Evolutionary conservation across 2,888 invertebrate genomes (phyloP).

Genomic region (Teleiodes luculella): DNA sequence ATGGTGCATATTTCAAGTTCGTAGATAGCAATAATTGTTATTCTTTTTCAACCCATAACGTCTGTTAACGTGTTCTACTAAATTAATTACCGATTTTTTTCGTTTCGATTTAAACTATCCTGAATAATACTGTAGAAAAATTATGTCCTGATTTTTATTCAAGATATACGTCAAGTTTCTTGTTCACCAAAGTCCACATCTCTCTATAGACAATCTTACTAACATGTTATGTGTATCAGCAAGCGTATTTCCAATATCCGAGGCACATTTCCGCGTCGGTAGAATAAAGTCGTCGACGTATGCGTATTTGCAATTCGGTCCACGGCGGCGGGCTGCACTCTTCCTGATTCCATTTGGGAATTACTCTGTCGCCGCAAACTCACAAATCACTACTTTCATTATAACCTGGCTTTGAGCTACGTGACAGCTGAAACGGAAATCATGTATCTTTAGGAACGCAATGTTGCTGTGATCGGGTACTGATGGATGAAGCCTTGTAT

Average conservation of each 20-base stretch:
- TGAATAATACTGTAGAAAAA: too few species aligned
- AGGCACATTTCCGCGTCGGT: conserved; percentile 15
- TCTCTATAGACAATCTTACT: not conserved
- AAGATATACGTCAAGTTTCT: too few species aligned
- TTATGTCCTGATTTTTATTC: too few species aligned
- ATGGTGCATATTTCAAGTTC: too few species aligned
- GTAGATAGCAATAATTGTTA: too few species aligned
- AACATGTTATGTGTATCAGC: not conserved
- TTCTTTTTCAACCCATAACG: too few species aligned
- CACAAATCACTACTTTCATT: conserved; percentile 75
- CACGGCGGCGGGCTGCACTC: conserved; percentile 66
- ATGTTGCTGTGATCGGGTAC: not conserved
- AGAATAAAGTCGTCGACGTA: conserved; percentile 65
- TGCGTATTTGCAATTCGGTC: conserved; percentile 71
- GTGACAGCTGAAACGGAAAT: not conserved
- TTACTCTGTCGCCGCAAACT: conserved; percentile 67
- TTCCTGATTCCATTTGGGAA: conserved; percentile 77
- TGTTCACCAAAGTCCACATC: too few species aligned
- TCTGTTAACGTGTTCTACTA: too few species aligned
- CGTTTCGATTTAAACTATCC: too few species aligned
- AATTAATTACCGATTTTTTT: too few species aligned
- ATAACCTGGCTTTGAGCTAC: conserved; percentile 23
- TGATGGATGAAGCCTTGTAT: too few species aligned
- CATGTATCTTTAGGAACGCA: not conserved
- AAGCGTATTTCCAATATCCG: conserved; percentile 6